phyloP scores from a whole-genome alignment of 2,888 invertebrate genomes.

The Brachyopa scutellaris region DNA sequence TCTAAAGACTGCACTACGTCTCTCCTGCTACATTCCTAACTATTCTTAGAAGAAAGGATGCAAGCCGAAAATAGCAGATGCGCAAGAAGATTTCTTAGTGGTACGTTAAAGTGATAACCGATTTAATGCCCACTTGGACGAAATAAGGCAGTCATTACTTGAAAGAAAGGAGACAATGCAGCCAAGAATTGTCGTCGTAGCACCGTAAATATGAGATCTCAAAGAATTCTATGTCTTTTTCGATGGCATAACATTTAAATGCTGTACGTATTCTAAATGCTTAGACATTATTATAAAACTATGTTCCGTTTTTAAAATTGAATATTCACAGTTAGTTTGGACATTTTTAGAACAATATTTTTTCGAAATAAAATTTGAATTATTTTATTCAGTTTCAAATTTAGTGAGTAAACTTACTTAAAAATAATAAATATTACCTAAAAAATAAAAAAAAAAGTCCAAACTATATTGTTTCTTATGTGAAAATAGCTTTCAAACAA shows the following conservation, averaged over 20 bases:
- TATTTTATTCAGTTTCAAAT: no score
- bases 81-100: no score
- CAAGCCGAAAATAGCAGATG: no score
- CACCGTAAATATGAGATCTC: constrained; percentile 8
- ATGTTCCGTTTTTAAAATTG: no score
- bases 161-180: constrained; percentile 30
- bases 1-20: no score
- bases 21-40: constrained; percentile 48
- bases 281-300: constrained; percentile 41
- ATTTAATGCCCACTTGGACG: not conserved
- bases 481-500: no score
- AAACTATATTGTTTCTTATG: no score
- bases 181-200: constrained; percentile 43
- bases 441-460: no score
- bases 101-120: not conserved
- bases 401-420: no score
- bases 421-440: no score
- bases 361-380: no score
- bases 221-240: constrained; percentile 32
- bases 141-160: not conserved
- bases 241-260: constrained; percentile 19
- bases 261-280: constrained; percentile 34
- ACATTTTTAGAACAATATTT: constrained; percentile 35
- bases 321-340: constrained; percentile 12
- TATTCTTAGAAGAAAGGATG: constrained; percentile 40